A percentile compares a stretch with the other conserved stretches of the same genome.
These are phyloP conservation scores for Drymodes brunneopygia DNA, from an alignment of 2,113 vertebrate genomes.

Conservation along the genomic window DNA sequence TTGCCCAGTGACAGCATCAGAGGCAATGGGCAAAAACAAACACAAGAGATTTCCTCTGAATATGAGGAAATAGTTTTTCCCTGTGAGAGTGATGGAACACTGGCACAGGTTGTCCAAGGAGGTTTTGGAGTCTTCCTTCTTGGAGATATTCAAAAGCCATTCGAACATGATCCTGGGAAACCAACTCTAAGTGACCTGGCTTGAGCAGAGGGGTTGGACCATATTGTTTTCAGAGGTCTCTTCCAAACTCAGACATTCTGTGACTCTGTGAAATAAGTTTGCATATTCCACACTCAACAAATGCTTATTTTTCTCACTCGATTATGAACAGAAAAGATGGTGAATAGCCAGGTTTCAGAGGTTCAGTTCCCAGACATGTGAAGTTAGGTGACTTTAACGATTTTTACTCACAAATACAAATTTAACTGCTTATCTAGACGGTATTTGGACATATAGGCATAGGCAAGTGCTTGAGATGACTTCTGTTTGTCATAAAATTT, in stretches of 20 bases:
- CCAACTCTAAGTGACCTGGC: not conserved
- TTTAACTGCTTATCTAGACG: not conserved
- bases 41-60: not conserved
- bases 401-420: not conserved
- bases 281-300: not conserved
- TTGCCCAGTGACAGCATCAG: not conserved
- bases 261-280: not conserved
- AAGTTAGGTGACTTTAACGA: not conserved
- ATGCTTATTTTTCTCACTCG: not conserved
- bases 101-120: not conserved
- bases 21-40: not conserved
- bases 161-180: not conserved
- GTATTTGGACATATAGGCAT: not conserved
- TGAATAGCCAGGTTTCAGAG: not conserved
- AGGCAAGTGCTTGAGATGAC: not conserved
- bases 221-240: not conserved
- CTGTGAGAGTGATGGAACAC: not conserved
- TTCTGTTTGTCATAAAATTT: not conserved
- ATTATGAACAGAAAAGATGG: not conserved
- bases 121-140: not conserved
- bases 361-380: not conserved
- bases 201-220: not conserved
- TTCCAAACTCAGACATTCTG: not conserved
- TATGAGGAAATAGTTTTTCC: not conserved
- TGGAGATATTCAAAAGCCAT: not conserved